Conservation (phyloP, 2,888 invertebrate species). For the Aleiodes leptofemur region DNA sequence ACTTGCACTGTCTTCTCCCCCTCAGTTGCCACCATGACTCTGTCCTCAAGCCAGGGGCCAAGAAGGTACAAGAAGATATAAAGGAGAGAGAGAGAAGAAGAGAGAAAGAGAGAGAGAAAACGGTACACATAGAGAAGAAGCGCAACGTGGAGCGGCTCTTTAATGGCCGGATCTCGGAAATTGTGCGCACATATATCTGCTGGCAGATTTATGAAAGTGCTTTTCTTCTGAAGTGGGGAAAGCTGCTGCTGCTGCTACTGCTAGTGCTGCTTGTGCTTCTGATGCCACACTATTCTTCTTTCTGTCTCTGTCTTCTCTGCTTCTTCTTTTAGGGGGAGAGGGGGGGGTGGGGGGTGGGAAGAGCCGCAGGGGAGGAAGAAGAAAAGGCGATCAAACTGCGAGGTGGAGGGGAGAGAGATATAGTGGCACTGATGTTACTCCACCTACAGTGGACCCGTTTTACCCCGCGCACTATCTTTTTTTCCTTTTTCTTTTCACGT, state of each 20-base stretch:
- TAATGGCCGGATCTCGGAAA: conserved; percentile 94
- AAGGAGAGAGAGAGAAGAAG: conserved; percentile 22
- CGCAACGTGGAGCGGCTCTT: conserved; percentile 78
- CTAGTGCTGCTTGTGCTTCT: conserved; percentile 58
- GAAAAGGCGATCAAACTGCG: conserved; percentile 43
- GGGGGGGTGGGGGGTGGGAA: conserved; percentile 49
- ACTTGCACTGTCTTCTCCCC: conserved; percentile 58
- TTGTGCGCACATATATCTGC: conserved; percentile 93
- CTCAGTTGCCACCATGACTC: background rate
- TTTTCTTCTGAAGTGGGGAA: conserved; percentile 78
- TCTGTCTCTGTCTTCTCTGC: conserved; percentile 31
- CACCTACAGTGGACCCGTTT: conserved; percentile 44
- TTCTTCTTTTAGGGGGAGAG: conserved; percentile 7
- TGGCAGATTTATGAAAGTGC: conserved; percentile 94
- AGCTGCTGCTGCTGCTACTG: conserved; percentile 68
- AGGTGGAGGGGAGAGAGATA: conserved; percentile 55
- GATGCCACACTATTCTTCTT: conserved; percentile 22
- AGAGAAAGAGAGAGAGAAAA: conserved; percentile 22
- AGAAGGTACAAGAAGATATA: conserved; percentile 53
- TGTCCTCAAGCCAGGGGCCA: conserved; percentile 40
- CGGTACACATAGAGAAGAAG: conserved; percentile 54
- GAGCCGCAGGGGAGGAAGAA: conserved; percentile 73
- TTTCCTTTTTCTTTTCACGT: conserved; percentile 49
- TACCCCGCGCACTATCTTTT: conserved; percentile 52
- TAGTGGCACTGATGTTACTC: conserved; percentile 35